A percentile compares a stretch with the other conserved stretches of the same genome.
These are phyloP conservation scores for Sturnira hondurensis DNA, from an alignment of 2,113 vertebrate species.

Conservation along the genomic window DNA sequence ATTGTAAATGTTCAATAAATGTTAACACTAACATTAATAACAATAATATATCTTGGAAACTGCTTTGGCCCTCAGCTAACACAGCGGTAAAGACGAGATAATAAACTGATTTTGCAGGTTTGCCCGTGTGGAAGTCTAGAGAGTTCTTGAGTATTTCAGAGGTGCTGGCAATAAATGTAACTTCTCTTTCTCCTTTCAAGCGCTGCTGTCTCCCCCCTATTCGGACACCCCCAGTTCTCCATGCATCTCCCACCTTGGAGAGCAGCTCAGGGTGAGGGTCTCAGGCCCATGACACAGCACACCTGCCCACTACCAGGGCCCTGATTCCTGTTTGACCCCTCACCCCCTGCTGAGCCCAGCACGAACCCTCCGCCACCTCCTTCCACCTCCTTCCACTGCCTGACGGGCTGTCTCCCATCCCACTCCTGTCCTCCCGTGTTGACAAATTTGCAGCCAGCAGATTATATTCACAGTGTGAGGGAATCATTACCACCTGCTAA, in stretches of 20 bases:
- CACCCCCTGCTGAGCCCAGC: background rate
- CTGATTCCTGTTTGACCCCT: background rate
- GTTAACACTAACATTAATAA: background rate
- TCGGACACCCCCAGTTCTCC: background rate
- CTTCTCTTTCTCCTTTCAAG: background rate
- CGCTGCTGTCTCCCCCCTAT: background rate
- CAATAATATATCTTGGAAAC: background rate
- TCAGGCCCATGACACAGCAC: rapidly evolving
- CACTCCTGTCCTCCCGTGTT: background rate
- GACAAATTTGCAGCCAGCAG: slow-evolving; percentile 42
- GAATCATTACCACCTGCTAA: slow-evolving; percentile 58
- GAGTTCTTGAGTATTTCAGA: background rate
- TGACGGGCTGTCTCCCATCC: background rate
- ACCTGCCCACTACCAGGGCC: rapidly evolving
- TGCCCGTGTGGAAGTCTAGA: background rate
- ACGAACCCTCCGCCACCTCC: no score
- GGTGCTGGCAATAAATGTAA: background rate
- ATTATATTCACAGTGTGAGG: slow-evolving; percentile 48
- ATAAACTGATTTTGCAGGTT: background rate
- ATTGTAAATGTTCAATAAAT: background rate
- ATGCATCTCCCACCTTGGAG: no score
- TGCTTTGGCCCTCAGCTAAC: background rate
- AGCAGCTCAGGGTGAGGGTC: background rate
- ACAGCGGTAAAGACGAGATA: background rate
- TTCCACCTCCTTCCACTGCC: background rate